phyloP scores from a whole-genome alignment of 2,113 vertebrate species.

The Saimiri boliviensis region DNA sequence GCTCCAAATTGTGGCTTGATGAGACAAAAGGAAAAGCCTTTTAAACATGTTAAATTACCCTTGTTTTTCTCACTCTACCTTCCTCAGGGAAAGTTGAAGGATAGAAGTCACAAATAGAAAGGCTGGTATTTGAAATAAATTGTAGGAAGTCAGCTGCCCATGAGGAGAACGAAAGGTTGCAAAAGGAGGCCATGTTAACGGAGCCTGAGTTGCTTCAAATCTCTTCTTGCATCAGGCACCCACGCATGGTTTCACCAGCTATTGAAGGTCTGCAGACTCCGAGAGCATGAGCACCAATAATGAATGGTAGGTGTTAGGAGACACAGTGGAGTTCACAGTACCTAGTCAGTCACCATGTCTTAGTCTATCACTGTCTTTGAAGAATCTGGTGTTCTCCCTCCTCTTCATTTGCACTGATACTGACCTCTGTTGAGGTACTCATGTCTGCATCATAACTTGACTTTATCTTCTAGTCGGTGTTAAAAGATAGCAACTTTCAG shows the following conservation, averaged over 20 bases:
- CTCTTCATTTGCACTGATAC: not conserved
- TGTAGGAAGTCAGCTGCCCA: not conserved
- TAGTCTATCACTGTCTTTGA: not conserved
- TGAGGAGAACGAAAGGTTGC: not conserved
- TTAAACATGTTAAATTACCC: not conserved
- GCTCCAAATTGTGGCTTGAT: not conserved
- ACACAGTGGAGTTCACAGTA: fast-evolving
- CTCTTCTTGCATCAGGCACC: not conserved
- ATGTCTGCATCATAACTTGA: not conserved
- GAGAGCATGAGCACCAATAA: not conserved
- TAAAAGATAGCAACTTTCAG: not conserved
- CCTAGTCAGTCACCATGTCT: not conserved
- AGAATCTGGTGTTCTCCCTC: not conserved
- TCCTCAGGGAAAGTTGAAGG: not conserved
- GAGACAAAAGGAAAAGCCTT: not conserved
- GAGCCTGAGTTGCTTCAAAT: not conserved
- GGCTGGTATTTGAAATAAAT: not conserved
- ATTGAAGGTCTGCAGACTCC: not conserved
- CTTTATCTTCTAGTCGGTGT: not conserved
- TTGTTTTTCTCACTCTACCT: not conserved
- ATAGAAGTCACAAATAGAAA: not conserved
- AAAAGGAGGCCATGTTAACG: not conserved
- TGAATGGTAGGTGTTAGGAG: not conserved
- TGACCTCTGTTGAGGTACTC: too few relatives aligned
- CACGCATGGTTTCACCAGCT: fast-evolving